Evolutionary conservation across 2,797 vertebrate genomes (phyloP).

Genomic region (Gastrophryne carolinensis): DNA sequence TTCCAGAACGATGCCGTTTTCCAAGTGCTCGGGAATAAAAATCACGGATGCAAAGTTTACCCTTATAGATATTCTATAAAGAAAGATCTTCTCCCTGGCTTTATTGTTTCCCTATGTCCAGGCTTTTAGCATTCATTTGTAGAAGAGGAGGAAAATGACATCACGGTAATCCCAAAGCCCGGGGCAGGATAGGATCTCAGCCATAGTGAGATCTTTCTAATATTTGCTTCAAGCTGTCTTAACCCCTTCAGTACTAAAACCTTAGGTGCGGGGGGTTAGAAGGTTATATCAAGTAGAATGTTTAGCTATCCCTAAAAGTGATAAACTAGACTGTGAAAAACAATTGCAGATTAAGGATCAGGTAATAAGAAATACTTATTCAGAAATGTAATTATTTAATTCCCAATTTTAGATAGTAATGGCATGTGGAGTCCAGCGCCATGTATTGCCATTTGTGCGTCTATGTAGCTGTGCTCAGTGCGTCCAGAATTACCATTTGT

Average conservation of each 20-base stretch:
- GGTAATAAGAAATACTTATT: no score
- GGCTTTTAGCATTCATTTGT: slow-evolving; percentile 87
- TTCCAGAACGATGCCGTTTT: slow-evolving; percentile 73
- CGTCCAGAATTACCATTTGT: no score
- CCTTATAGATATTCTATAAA: slow-evolving; percentile 81
- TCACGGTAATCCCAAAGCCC: slow-evolving; percentile 91
- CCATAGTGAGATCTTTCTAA: slow-evolving; percentile 74
- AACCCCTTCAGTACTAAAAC: slow-evolving; percentile 21
- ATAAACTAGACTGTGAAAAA: no score
- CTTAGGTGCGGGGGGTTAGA: no score
- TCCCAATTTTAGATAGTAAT: no score
- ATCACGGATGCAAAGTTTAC: slow-evolving; percentile 76
- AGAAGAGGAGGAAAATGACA: slow-evolving; percentile 91
- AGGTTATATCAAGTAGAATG: no score
- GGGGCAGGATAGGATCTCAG: slow-evolving; percentile 81
- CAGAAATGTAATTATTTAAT: no score
- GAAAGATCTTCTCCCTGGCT: slow-evolving; percentile 79
- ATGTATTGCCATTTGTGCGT: no score
- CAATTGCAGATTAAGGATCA: no score
- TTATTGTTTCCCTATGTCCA: slow-evolving; percentile 69
- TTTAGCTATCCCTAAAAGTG: no score
- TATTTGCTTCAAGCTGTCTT: slow-evolving; percentile 62
- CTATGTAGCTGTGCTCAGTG: no score
- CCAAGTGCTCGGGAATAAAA: slow-evolving; percentile 71
- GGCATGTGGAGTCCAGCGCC: no score